Evolutionary conservation across 2,888 invertebrate species (phyloP).

Genomic region (Sabellastarte sp.): DNA sequence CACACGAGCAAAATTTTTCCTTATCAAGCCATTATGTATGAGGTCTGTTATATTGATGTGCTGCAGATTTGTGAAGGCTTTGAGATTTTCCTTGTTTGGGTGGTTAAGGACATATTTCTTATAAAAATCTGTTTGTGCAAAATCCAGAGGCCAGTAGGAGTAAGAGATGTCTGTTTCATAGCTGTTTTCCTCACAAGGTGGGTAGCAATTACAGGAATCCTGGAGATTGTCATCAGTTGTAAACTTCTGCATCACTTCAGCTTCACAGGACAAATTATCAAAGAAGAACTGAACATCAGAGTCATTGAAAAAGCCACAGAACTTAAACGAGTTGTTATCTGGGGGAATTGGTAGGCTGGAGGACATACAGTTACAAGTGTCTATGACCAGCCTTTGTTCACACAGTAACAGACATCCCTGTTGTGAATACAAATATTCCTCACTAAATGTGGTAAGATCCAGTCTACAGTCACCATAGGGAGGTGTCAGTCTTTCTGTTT

Average conservation of each 20-base stretch:
- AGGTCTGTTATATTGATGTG: constrained; percentile 6
- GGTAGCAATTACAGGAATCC: constrained; percentile 8
- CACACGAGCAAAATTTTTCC: constrained; percentile 2
- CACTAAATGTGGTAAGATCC: neutral
- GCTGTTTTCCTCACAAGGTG: constrained; percentile 7
- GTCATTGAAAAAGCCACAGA: constrained; percentile 13
- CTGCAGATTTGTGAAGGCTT: constrained; percentile 9
- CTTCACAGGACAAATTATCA: constrained; percentile 13
- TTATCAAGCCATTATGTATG: constrained; percentile 6
- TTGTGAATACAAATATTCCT: constrained; percentile 8
- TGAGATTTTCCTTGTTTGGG: constrained; percentile 4
- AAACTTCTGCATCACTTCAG: constrained; percentile 6
- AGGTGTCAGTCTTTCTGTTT: constrained; percentile 2
- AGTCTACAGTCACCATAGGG: constrained; percentile 11
- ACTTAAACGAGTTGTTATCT: neutral
- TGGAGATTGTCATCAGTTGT: neutral
- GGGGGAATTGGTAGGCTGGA: constrained; percentile 10
- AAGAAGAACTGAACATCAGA: constrained; percentile 7
- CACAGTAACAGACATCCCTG: constrained; percentile 11
- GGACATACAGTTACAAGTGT: constrained; percentile 9
- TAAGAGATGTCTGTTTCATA: constrained; percentile 13
- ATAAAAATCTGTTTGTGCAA: constrained; percentile 10
- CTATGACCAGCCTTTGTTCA: constrained; percentile 11
- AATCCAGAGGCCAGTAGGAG: constrained; percentile 16
- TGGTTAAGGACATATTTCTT: constrained; percentile 11